Evolutionary conservation across 2,797 vertebrate genomes (phyloP).

Genomic region (Astyanax mexicanus): DNA sequence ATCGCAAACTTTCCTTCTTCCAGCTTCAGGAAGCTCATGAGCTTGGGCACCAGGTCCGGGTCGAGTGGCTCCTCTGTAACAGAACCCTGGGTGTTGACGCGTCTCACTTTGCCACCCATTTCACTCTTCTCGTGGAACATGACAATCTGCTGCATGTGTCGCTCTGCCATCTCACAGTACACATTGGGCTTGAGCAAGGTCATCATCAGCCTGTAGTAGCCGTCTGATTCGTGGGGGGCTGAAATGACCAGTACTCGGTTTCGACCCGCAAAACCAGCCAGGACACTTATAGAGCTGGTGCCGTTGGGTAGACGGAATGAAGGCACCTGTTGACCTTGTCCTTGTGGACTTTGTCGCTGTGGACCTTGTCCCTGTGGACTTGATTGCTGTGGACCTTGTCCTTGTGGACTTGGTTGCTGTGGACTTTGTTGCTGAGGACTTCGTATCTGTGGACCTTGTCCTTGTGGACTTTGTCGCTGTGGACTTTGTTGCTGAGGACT

Average conservation of each 20-base stretch:
- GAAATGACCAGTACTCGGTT: constrained; percentile 87
- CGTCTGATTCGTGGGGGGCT: constrained; percentile 82
- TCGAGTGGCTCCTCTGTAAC: constrained; percentile 82
- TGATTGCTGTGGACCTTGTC: constrained; percentile 62
- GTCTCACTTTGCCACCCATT: constrained; percentile 80
- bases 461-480: constrained; percentile 59
- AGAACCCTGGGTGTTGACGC: constrained; percentile 82
- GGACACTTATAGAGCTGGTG: constrained; percentile 79
- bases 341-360: constrained; percentile 60
- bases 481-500: too few relatives aligned
- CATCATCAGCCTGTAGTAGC: constrained; percentile 88
- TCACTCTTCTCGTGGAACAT: constrained; percentile 85
- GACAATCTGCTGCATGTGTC: constrained; percentile 86
- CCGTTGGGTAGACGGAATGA: constrained; percentile 71
- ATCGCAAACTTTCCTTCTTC: constrained; percentile 89
- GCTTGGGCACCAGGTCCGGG: constrained; percentile 78
- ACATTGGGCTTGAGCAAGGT: constrained; percentile 83
- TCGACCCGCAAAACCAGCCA: constrained; percentile 87
- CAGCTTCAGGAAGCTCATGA: constrained; percentile 86
- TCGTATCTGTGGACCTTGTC: constrained; percentile 64
- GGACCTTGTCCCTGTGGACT: constrained; percentile 60
- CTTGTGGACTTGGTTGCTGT: constrained; percentile 60
- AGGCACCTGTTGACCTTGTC: constrained; percentile 65
- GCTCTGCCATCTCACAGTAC: constrained; percentile 87
- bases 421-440: constrained; percentile 60